phyloP scores from a whole-genome alignment of 2,113 vertebrate genomes.

The Pelodiscus sinensis region DNA sequence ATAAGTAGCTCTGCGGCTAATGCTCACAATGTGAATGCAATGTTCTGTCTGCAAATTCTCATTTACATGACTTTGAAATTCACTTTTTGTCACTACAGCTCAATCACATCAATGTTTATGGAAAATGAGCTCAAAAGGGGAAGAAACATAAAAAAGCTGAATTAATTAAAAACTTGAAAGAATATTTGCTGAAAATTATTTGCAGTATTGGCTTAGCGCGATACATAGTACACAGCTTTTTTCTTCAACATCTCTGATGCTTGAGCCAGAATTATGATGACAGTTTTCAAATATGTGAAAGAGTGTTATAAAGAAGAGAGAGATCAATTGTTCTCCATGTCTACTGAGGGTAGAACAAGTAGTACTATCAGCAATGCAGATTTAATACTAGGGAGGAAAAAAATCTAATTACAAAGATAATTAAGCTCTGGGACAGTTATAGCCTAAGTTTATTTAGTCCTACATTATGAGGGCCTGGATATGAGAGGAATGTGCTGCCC shows the following conservation, averaged over 20 bases:
- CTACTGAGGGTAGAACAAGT: not conserved
- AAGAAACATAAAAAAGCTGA: not conserved
- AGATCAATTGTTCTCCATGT: not conserved
- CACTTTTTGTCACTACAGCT: not conserved
- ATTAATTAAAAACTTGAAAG: slow-evolving; percentile 18
- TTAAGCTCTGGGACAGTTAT: not conserved
- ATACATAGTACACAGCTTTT: not conserved
- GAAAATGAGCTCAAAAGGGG: not conserved
- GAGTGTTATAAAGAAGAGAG: not conserved
- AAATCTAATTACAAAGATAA: not conserved
- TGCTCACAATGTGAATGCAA: not conserved
- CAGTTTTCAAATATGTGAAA: not conserved
- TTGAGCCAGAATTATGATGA: not conserved
- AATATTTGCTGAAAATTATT: not conserved
- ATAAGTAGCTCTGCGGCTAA: not conserved
- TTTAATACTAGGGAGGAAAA: not conserved
- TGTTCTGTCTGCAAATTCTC: not conserved
- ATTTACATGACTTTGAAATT: not conserved
- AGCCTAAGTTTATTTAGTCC: not conserved
- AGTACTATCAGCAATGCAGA: not conserved
- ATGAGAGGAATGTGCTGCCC: too few relatives aligned
- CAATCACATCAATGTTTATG: not conserved
- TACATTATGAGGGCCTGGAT: not conserved
- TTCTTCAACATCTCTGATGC: not conserved
- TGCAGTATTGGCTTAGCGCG: not conserved